Evolutionary conservation across 2,797 vertebrate genomes (phyloP).

Genomic region (Pseudochirops cupreus): DNA sequence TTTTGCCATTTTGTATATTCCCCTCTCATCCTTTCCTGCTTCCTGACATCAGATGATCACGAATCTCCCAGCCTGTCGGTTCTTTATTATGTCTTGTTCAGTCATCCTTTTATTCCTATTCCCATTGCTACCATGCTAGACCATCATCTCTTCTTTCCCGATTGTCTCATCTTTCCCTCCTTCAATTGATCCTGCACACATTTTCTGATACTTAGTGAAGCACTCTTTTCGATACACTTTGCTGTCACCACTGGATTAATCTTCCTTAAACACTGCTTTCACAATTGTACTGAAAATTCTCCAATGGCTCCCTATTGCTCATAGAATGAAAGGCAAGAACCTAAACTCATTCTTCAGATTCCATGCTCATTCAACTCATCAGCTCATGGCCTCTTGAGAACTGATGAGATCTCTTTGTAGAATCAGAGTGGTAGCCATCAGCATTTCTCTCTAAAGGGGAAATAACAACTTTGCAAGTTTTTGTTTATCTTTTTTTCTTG

Average conservation of each 20-base stretch:
- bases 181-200: background rate
- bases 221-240: background rate
- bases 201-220: background rate
- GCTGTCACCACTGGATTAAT: background rate
- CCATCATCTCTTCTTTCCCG: background rate
- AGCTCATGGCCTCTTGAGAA: background rate
- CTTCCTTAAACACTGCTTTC: background rate
- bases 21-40: background rate
- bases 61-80: background rate
- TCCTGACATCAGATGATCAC: background rate
- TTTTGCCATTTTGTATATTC: background rate
- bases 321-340: background rate
- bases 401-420: background rate
- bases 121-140: background rate
- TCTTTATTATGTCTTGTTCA: background rate
- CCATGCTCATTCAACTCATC: background rate
- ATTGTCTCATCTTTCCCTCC: background rate
- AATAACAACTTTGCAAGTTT: background rate
- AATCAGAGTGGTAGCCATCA: constrained; percentile 2
- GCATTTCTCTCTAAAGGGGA: background rate
- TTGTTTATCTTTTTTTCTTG: background rate
- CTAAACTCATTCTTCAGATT: background rate
- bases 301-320: background rate
- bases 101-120: background rate
- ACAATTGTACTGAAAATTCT: background rate